Evolutionary conservation across 2,888 invertebrate species (phyloP), one percentile per base, ranked within the genome.

Genomic region (Clostera curtula): DNA sequence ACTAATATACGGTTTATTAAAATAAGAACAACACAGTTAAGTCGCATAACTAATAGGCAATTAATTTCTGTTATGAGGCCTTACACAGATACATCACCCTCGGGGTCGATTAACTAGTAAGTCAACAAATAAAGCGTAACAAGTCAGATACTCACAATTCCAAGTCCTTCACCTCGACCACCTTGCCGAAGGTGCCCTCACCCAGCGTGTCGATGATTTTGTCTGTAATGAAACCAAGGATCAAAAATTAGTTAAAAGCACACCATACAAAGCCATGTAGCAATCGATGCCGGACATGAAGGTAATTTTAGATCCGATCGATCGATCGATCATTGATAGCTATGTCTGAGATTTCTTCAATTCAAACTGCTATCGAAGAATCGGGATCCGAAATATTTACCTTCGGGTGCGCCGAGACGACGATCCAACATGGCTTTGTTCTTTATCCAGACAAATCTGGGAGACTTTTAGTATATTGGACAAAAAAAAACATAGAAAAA

Each of bases 151-250:
- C 92, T 91, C 86, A 97, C 96, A 92, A 93, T 87, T 95, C 92
- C 73, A 94, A 86, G 86, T 98, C 98, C 86, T 95, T 95, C 84
- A 97, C 97, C 89, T 98, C 95, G 72, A 98, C 97, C 72, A 99
- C 98, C 89, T 98, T 98, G 79, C 99, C 99, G 90, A 99, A 99
- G 60, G 99, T 99, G 74, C 99, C 99, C 88, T 99, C 98, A 64
- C 99, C 99, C 72, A 99, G 92, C 63, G 98, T 99, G 85, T 93
- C 91, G 87, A 96, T 89, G 86, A 99, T 94, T 90, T 96, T 96
- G 93, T 98, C 98, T 98, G 95, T 72, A 93, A 94, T 85, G 74
- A 85, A 88, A 88, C 83, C 87, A 83, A 80, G 52, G 48, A 59
- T 62, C 49, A 31, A 32, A 29, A 38, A 64, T 82, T 71, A 77